Evolutionary conservation across 2,113 vertebrate species (phyloP), one percentile per base, ranked within the genome.

Genomic region (Hipposideros armiger): DNA sequence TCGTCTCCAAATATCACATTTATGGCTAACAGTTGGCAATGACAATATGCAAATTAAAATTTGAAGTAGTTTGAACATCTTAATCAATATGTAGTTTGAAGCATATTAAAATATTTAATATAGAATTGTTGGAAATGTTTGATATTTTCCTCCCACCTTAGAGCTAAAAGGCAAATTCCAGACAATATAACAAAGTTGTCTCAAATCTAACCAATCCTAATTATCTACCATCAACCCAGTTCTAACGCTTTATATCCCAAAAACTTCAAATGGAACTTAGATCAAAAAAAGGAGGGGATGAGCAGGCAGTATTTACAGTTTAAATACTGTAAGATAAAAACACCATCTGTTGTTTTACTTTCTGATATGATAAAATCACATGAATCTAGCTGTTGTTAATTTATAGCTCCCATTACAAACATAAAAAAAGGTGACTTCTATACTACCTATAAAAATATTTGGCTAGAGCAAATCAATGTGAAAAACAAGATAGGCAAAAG

Each of bases 41-140:
- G 13, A 58, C 19, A 84, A 74, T 50, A 69, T 76, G 28, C 7
- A 88, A 77, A 87, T 87, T 64, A 94, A 60, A 64, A 81, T 26
- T 6, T 66, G 36, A 93, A 90, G 17, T 42, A 96, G 45, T 90
- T 32, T 80, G 73, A 90, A 90, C 86, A 20, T 72, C 64, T 90
- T 72, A 90, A 90, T 26, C 17, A 60, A 47, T 42, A 24, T 85
- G 20, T 22, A n/a, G 32, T 72, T 70, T 90, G 73, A 76, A 77
- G 54, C 52, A 76, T 52, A 77, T 10, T 88, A 28, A 86, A 89
- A 85, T 47, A 88, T 60, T 77, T 69, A 87, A 67, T 32, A 78
- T 11, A 83, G 30, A 24, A 77, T 32, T 84, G 20, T 94, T 78
- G 1, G 67, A 87, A 97, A 97, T 30, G 56, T 93, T 50, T 66